Evolutionary conservation across 2,888 invertebrate genomes (phyloP).

Genomic region (Acleris sparsana): DNA sequence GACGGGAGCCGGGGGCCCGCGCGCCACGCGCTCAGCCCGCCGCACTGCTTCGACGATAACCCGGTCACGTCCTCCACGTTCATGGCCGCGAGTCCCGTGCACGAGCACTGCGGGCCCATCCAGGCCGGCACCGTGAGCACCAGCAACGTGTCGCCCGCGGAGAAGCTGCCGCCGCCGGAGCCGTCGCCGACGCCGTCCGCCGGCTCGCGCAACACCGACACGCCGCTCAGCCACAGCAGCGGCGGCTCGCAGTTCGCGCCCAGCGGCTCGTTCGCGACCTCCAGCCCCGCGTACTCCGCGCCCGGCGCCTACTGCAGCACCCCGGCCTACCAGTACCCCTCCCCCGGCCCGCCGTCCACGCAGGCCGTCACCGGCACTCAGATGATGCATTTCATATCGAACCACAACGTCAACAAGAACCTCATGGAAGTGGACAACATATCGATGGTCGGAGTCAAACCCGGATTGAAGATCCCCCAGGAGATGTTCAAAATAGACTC

Average conservation of each 20-base stretch:
- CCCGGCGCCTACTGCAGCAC: slow-evolving; percentile 49
- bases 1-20: slow-evolving; percentile 62
- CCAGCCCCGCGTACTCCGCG: slow-evolving; percentile 80
- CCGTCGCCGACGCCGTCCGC: slow-evolving; percentile 85
- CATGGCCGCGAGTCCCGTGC: slow-evolving; percentile 82
- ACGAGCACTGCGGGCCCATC: slow-evolving; percentile 88
- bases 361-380: slow-evolving; percentile 70
- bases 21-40: slow-evolving; percentile 81
- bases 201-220: slow-evolving; percentile 78
- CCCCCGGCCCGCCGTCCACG: slow-evolving; percentile 66
- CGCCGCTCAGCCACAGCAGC: slow-evolving; percentile 71
- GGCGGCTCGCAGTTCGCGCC: slow-evolving; percentile 62
- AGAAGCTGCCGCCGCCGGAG: slow-evolving; percentile 78
- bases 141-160: slow-evolving; percentile 89
- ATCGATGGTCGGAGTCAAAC: slow-evolving; percentile 78
- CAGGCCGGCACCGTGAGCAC: slow-evolving; percentile 94
- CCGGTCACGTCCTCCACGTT: slow-evolving; percentile 88
- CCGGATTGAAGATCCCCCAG: slow-evolving; percentile 58
- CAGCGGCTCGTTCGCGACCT: slow-evolving; percentile 69
- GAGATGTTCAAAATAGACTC: slow-evolving; percentile 61
- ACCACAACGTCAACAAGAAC: slow-evolving; percentile 78
- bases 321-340: slow-evolving; percentile 65
- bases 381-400: slow-evolving; percentile 81
- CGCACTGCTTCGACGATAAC: slow-evolving; percentile 80
- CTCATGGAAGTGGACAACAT: slow-evolving; percentile 81